A percentile compares a stretch with the other conserved stretches of the same genome.
Evolutionary conservation across 2,888 invertebrate genomes (phyloP).

Genomic region (Lasioglossum malachurum): DNA sequence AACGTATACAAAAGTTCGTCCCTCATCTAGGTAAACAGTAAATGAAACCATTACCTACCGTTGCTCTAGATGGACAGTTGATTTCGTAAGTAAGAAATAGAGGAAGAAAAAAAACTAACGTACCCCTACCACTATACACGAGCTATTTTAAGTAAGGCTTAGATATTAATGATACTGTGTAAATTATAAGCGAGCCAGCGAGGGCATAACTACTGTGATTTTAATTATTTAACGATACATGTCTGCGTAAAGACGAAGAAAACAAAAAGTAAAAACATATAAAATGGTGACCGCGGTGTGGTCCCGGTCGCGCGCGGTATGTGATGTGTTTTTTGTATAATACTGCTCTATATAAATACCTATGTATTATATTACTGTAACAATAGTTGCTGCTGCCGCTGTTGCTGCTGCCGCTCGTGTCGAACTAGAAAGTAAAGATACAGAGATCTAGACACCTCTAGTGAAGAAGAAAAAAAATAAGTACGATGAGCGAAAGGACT

Average conservation of each 20-base stretch:
- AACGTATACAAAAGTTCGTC: conserved; percentile 46
- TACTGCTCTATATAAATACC: conserved; percentile 85
- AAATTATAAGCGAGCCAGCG: conserved; percentile 84
- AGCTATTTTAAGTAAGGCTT: conserved; percentile 83
- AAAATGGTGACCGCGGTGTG: conserved; percentile 72
- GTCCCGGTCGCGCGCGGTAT: conserved; percentile 82
- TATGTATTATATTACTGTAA: conserved; percentile 84
- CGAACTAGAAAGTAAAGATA: conserved; percentile 71
- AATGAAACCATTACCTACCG: conserved; percentile 52
- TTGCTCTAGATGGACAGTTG: conserved; percentile 68
- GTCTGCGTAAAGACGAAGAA: conserved; percentile 67
- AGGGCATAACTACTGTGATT: conserved; percentile 85
- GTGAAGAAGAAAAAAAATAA: conserved; percentile 54
- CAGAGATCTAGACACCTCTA: conserved; percentile 65
- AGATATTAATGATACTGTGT: conserved; percentile 81
- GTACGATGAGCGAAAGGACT: conserved; percentile 68
- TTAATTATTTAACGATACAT: conserved; percentile 85
- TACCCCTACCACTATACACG: conserved; percentile 77
- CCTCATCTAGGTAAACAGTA: conserved; percentile 66
- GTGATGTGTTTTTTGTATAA: conserved; percentile 85
- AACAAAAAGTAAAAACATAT: conserved; percentile 75
- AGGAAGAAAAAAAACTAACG: conserved; percentile 66
- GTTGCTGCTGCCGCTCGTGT: conserved; percentile 74
- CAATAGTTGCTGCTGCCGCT: conserved; percentile 81
- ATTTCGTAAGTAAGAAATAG: conserved; percentile 62